phyloP scores from a whole-genome alignment of 2,888 invertebrate species.

The Phasia obesa region DNA sequence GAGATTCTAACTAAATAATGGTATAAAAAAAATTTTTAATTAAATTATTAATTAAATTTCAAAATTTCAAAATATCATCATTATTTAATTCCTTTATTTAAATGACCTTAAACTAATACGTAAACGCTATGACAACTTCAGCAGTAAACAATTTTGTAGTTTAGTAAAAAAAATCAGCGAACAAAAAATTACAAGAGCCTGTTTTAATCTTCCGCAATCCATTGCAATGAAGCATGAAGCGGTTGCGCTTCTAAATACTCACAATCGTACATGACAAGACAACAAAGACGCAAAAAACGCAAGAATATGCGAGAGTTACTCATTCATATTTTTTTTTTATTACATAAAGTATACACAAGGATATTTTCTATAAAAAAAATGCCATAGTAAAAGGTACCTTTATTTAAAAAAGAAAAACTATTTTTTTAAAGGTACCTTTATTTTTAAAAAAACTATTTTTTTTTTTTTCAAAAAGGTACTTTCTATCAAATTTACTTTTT shows the following conservation, averaged over 20 bases:
- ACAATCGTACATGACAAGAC: conserved; percentile 8
- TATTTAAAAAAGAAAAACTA: too few relatives aligned
- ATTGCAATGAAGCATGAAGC: conserved; percentile 69
- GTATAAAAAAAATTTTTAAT: not conserved
- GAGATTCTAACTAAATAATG: not conserved
- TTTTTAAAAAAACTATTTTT: too few relatives aligned
- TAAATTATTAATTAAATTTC: not conserved
- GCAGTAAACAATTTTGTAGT: conserved; percentile 10
- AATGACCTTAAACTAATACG: conserved; percentile 42
- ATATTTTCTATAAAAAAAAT: too few relatives aligned
- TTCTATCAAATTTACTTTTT: too few relatives aligned
- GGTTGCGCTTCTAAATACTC: conserved; percentile 35
- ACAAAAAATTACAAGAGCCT: conserved; percentile 50
- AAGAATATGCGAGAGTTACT: conserved; percentile 25
- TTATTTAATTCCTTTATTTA: conserved; percentile 18
- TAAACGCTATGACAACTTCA: conserved; percentile 13
- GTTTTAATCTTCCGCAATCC: conserved; percentile 69
- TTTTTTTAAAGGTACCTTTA: too few relatives aligned
- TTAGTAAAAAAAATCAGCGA: conserved; percentile 1
- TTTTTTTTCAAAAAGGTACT: too few relatives aligned
- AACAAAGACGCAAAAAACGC: conserved; percentile 4
- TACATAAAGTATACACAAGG: not conserved
- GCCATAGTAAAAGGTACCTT: too few relatives aligned
- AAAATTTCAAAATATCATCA: not conserved
- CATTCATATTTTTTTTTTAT: not conserved